Percentiles rank a stretch among this genome's conserved stretches.
These are phyloP conservation scores for Apistogramma diplotaenia DNA, from an alignment of 2,113 vertebrate genomes.

Conservation along the genomic window DNA sequence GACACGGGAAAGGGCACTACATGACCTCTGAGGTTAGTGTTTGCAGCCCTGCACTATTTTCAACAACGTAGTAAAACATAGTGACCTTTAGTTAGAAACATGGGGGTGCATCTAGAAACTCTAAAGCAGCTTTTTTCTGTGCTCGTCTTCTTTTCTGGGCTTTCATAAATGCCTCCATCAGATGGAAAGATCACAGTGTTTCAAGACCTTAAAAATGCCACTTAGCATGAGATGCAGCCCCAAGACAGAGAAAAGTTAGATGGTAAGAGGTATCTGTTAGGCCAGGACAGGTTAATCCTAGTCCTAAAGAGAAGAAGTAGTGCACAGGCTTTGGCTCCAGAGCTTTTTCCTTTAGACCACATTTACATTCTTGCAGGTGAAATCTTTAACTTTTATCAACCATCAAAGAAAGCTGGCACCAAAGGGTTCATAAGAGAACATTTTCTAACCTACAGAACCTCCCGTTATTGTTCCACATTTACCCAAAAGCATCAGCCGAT, in stretches of 20 bases:
- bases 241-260: conserved; percentile 50
- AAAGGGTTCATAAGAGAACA: background rate
- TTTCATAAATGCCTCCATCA: background rate
- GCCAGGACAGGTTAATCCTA: conserved; percentile 18
- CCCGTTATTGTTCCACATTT: background rate
- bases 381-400: no score
- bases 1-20: background rate
- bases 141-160: background rate
- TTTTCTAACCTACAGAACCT: background rate
- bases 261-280: conserved; percentile 43
- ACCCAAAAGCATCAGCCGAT: background rate
- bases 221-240: conserved; percentile 41
- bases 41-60: background rate
- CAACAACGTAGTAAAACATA: background rate
- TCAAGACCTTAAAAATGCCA: conserved; percentile 5
- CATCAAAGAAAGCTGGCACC: no score
- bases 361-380: background rate
- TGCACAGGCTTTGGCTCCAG: conserved; percentile 53
- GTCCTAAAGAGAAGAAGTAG: conserved; percentile 12
- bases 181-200: background rate
- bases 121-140: background rate
- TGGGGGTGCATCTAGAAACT: conserved; percentile 47
- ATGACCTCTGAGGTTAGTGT: conserved; percentile 4
- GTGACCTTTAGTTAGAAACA: conserved; percentile 43
- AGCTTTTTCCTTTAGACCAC: background rate